phyloP scores from a whole-genome alignment of 1,140 invertebrate genomes.

The Andricus grossulariae region DNA sequence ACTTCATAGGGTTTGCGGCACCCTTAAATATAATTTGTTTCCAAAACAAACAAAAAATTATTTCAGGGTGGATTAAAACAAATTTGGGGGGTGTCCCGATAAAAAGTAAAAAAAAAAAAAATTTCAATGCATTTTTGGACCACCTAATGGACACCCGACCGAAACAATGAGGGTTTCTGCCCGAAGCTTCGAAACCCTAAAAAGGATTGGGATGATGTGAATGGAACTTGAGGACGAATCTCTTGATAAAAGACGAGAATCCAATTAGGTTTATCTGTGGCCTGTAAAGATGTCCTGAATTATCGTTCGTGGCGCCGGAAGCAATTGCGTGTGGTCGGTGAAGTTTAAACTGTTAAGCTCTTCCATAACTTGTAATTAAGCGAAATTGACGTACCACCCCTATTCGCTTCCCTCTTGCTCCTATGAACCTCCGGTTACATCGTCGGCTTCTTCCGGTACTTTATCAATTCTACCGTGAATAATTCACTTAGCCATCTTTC shows the following conservation, averaged over 20 bases:
- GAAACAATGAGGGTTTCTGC: too few relatives aligned
- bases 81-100: too few relatives aligned
- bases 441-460: slow-evolving; percentile 8
- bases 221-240: slow-evolving; percentile 8
- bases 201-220: background rate
- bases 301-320: slow-evolving; percentile 21
- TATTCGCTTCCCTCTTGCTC: background rate
- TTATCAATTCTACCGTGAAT: background rate
- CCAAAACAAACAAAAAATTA: too few relatives aligned
- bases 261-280: slow-evolving; percentile 16
- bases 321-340: slow-evolving; percentile 16
- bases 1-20: too few relatives aligned
- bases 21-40: too few relatives aligned
- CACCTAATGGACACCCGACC: too few relatives aligned
- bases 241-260: slow-evolving; percentile 1
- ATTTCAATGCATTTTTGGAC: too few relatives aligned
- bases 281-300: slow-evolving; percentile 20
- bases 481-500: background rate
- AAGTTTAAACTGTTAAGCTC: slow-evolving; percentile 45
- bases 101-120: too few relatives aligned
- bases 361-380: slow-evolving; percentile 55
- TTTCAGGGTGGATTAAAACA: too few relatives aligned
- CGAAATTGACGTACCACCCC: slow-evolving; percentile 19
- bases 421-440: slow-evolving; percentile 7
- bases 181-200: background rate